phyloP scores from a whole-genome alignment of 2,888 invertebrate genomes.

The Spisula solida region DNA sequence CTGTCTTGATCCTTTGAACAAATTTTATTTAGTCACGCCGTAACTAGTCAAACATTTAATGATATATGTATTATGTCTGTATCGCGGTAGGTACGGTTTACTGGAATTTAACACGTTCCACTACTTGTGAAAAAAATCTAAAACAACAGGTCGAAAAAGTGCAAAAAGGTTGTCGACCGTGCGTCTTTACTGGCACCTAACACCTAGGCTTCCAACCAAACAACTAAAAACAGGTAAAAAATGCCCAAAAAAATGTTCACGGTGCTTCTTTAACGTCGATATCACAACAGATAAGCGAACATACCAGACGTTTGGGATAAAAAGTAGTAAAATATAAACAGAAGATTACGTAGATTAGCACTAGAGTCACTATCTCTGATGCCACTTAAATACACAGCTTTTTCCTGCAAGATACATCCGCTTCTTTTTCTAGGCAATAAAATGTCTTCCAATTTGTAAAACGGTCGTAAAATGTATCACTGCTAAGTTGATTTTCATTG shows the following conservation, averaged over 20 bases:
- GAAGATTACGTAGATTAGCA: neutral
- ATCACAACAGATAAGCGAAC: neutral
- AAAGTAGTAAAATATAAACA: neutral
- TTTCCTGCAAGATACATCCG: neutral
- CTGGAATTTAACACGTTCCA: neutral
- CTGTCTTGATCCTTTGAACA: neutral
- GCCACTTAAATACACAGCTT: neutral
- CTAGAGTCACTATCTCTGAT: neutral
- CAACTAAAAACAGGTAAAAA: no score
- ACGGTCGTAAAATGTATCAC: constrained; percentile 2
- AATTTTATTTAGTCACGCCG: neutral
- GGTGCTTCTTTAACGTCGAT: neutral
- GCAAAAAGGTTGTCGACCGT: neutral
- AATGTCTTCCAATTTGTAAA: neutral
- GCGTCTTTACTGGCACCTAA: no score
- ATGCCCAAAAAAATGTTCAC: no score
- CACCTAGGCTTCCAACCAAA: no score
- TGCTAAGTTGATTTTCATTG: constrained; percentile 11
- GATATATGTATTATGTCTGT: neutral
- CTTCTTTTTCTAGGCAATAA: neutral
- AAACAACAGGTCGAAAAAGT: neutral
- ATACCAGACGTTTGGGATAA: neutral
- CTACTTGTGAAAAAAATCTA: neutral
- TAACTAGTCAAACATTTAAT: neutral
- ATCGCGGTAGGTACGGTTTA: neutral